Conservation (phyloP, 2,888 invertebrate species). For the Drosophila kambysellisi region DNA sequence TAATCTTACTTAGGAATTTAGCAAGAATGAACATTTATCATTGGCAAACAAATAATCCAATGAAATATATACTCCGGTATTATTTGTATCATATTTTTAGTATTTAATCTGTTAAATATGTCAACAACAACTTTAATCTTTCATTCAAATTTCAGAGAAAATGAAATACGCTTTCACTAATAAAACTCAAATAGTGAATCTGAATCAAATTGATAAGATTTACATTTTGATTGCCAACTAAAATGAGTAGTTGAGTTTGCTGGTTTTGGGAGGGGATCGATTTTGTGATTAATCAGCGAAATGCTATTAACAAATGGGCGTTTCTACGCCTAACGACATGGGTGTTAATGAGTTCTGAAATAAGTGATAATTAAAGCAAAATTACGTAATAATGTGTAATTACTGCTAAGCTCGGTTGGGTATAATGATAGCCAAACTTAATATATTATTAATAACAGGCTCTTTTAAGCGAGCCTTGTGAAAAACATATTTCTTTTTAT, state of each 20-base stretch:
- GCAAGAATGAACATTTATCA: not conserved
- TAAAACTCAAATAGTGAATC: not conserved
- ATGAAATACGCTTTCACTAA: not conserved
- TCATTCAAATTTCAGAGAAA: too few species aligned
- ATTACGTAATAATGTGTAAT: not conserved
- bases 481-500: too few species aligned
- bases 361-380: not conserved
- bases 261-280: not conserved
- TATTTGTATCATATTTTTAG: not conserved
- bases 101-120: not conserved
- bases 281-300: not conserved
- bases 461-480: not conserved
- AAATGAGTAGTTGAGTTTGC: not conserved
- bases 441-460: too few species aligned
- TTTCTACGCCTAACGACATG: not conserved
- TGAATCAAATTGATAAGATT: too few species aligned
- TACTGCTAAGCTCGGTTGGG: not conserved
- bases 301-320: not conserved
- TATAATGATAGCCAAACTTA: not conserved
- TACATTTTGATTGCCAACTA: not conserved
- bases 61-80: not conserved
- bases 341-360: not conserved
- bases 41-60: not conserved
- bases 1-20: not conserved
- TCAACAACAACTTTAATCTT: not conserved